Base-by-base conservation (phyloP, 2,113 vertebrate species). In the Machaerirhynchus nigripectus region DNA sequence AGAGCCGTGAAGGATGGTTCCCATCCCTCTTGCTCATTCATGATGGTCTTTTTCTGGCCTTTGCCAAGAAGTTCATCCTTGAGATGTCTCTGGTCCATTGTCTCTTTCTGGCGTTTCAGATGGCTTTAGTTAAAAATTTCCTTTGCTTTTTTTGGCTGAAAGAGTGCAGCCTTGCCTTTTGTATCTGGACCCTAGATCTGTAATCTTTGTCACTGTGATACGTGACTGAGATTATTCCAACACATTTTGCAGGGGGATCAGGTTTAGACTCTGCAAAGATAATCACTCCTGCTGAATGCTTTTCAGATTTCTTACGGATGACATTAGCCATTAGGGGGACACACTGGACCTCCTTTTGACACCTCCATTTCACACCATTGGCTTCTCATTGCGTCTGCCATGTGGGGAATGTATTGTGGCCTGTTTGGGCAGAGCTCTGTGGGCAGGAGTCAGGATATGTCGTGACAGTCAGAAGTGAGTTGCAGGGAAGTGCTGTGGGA, bases 381-480 rank as follows among this genome's bases (percentile, higher is more conserved):
- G 37, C 49, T 84, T 92, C 68, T 84, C 18, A 4, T 78, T 82
- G 28, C 40, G 42, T 40, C 21, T 47, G 33, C 63, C 0, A 0
- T 10, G 15, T 20, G 50, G 12, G 15, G 19, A 47, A 21, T 14
- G 33, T 27, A 0, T 8, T 50, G 44, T 21, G 35, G 60, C n/a
- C 40, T 39, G 15, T 47, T 28, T 24, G 24, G 50, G 42, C 50
- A 60, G 39, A 44, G 53, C 18, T 27, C 40, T 55, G 33, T 13
- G n/a, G 18, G 23, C 28, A 15, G 33, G 6, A 67, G 39, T 14
- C 37, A 16, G 46, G 28, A 2, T 5, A 10, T n/a, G 28, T 75
- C 0, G 0, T 60, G 39, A 13, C 27, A 33, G 21, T 44, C 22
- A 15, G 22, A 23, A 26, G 22, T 23, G 55, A 39, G 23, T 22